A percentile compares a stretch with the other conserved stretches of the same genome.
Evolutionary conservation across 2,888 invertebrate genomes (phyloP).

Genomic region (Tiphia femorata): DNA sequence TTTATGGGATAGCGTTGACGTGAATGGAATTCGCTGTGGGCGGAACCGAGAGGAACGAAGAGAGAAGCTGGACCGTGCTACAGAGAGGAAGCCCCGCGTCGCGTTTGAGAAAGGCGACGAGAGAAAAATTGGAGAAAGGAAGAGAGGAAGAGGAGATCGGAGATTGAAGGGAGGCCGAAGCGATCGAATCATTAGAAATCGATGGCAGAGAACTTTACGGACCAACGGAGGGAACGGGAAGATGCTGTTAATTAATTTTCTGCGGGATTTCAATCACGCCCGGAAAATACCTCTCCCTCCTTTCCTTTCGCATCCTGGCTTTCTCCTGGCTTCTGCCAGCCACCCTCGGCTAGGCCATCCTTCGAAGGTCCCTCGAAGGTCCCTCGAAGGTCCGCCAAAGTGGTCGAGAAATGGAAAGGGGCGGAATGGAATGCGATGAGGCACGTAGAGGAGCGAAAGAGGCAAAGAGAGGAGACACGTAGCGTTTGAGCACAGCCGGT

Average conservation of each 20-base stretch:
- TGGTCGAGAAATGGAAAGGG: too few species aligned
- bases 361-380: background rate
- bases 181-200: background rate
- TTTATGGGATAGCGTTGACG: too few species aligned
- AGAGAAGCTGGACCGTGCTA: too few species aligned
- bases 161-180: background rate
- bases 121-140: background rate
- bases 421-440: too few species aligned
- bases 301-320: too few species aligned
- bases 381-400: too few species aligned
- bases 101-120: too few species aligned
- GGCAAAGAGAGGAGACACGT: background rate
- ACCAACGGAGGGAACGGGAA: conserved; percentile 1
- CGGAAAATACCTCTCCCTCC: too few species aligned
- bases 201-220: background rate
- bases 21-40: too few species aligned
- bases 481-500: background rate
- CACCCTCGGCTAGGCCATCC: background rate
- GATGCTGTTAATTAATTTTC: conserved; percentile 20
- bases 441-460: background rate
- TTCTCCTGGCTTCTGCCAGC: background rate
- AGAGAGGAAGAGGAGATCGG: background rate
- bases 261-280: conserved; percentile 6
- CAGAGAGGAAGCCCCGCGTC: too few species aligned
- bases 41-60: too few species aligned